Conservation (phyloP, 1,140 invertebrate genomes). For the Zaprionus tsacasi region DNA sequence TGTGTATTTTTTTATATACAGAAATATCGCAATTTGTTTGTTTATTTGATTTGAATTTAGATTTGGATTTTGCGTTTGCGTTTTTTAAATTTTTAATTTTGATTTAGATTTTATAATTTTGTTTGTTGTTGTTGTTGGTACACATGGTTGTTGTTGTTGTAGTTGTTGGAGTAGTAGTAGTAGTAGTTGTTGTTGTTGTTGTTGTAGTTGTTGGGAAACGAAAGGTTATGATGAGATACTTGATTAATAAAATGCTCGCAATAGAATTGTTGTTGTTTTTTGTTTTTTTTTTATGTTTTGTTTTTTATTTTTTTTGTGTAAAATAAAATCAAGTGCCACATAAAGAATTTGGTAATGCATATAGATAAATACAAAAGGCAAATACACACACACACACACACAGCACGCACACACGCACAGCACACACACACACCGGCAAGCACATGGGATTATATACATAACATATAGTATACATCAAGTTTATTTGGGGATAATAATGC, state of each 20-base stretch:
- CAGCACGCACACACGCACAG: not conserved
- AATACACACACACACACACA: slow-evolving; percentile 42
- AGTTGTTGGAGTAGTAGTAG: slow-evolving; percentile 38
- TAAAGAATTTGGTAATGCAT: slow-evolving; percentile 64
- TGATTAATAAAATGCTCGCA: slow-evolving; percentile 75
- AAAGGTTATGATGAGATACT: slow-evolving; percentile 77
- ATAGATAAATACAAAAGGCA: slow-evolving; percentile 47
- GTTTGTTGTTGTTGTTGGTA: slow-evolving; percentile 57
- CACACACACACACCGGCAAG: not conserved
- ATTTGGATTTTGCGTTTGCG: slow-evolving; percentile 32
- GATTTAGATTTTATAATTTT: slow-evolving; percentile 38
- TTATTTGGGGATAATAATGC: not conserved
- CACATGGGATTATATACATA: not conserved
- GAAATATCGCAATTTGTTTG: slow-evolving; percentile 18
- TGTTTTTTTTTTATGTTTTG: slow-evolving; percentile 35
- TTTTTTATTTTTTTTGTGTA: slow-evolving; percentile 46
- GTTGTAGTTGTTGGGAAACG: slow-evolving; percentile 74
- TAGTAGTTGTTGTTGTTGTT: slow-evolving; percentile 44
- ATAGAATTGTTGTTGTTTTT: slow-evolving; percentile 44
- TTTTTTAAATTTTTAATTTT: slow-evolving; percentile 38
- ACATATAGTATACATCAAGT: not conserved
- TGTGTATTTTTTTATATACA: slow-evolving; percentile 26
- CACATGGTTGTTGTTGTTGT: slow-evolving; percentile 39
- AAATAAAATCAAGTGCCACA: slow-evolving; percentile 59
- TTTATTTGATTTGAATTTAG: slow-evolving; percentile 33